Percentiles rank a stretch among this genome's conserved stretches.
Evolutionary conservation across 2,888 invertebrate genomes (phyloP).

Genomic region (Bruchidius siliquastri): DNA sequence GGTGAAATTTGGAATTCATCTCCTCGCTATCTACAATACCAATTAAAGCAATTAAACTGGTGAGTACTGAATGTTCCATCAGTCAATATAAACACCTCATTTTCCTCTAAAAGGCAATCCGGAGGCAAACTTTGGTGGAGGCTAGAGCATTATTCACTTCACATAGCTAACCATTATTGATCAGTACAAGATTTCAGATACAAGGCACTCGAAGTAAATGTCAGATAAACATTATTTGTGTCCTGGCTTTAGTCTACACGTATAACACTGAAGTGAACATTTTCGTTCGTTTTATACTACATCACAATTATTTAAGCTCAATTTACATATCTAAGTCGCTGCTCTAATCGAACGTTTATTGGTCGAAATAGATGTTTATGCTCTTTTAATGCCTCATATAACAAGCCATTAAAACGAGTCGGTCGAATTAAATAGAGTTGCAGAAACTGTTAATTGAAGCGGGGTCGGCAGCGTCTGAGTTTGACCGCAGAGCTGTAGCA

Average conservation of each 20-base stretch:
- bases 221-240: neutral
- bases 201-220: neutral
- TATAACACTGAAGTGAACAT: neutral
- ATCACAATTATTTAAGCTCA: neutral
- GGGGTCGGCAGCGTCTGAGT: neutral
- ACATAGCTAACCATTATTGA: no score
- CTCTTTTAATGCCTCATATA: neutral
- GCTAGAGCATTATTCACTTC: no score
- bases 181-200: neutral
- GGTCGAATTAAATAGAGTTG: neutral
- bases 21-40: no score
- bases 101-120: no score
- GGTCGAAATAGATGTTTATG: neutral
- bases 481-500: neutral
- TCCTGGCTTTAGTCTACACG: neutral
- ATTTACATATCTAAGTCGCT: neutral
- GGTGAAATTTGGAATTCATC: no score
- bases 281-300: neutral
- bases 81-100: no score
- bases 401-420: neutral
- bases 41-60: no score
- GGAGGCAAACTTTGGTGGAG: no score
- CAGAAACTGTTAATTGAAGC: neutral
- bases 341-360: neutral
- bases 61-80: no score